Conservation (phyloP, 1,140 invertebrate genomes). For the Lineus longissimus region DNA sequence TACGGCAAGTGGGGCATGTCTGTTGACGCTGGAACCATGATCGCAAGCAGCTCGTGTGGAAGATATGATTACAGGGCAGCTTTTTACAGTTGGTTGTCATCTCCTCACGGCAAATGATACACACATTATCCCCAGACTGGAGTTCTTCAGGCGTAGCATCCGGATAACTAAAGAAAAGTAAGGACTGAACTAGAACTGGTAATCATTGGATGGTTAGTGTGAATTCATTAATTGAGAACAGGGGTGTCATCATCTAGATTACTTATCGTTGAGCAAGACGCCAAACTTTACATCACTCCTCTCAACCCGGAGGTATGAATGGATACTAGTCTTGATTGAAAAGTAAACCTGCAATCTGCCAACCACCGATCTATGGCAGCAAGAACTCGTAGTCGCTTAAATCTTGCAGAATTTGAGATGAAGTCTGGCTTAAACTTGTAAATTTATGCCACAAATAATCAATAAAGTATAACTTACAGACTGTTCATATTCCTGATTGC, state of each 20-base stretch:
- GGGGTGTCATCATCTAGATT: not conserved
- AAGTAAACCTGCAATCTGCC: too few species aligned
- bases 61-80: slow-evolving; percentile 98
- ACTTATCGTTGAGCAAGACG: too few species aligned
- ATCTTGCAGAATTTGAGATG: too few species aligned
- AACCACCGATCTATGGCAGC: too few species aligned
- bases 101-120: slow-evolving; percentile 97
- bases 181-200: not conserved
- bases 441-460: too few species aligned
- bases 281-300: too few species aligned
- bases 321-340: too few species aligned
- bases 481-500: slow-evolving; percentile 99
- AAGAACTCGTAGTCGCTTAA: too few species aligned
- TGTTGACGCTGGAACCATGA: slow-evolving; percentile 99
- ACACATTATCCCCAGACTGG: slow-evolving; percentile 92
- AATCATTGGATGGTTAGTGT: not conserved
- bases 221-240: not conserved
- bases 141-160: slow-evolving; percentile 93
- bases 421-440: too few species aligned
- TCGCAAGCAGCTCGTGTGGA: slow-evolving; percentile 95
- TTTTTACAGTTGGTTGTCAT: slow-evolving; percentile 79
- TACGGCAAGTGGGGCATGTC: slow-evolving; percentile 96
- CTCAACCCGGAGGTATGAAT: too few species aligned
- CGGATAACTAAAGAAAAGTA: slow-evolving; percentile 63
- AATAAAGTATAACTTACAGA: slow-evolving; percentile 58